Base-by-base conservation (phyloP, 1,140 invertebrate species). In the Drosophila tristis region DNA sequence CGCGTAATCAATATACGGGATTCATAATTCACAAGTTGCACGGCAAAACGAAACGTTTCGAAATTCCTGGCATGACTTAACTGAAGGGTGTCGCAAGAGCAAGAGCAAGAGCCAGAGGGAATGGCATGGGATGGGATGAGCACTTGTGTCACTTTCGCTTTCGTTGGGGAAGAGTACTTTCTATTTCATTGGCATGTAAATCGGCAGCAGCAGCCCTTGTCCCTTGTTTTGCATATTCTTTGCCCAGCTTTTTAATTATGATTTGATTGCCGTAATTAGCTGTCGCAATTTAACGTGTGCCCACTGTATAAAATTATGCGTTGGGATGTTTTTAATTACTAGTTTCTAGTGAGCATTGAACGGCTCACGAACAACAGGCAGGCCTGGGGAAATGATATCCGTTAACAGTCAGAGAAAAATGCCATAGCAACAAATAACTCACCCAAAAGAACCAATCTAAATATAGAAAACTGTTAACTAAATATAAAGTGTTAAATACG, bases 91-190 rank as follows among this genome's bases (percentile, higher is more conserved):
- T 39, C 4, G 15, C 31, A 23, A 35, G 51, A 13, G 44, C n/a
- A n/a, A n/a, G n/a, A n/a, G 15, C 31, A 23, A 35, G 51, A n/a
- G 44, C 47, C 25, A 43, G 15, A 11, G 35, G 35, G 45, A 50
- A 56, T 20, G 31, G 47, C 23, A 3, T 25, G 29, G 45, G 45
- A 9, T 1, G 44, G 29, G 13, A 8, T 20, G 56, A 43, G 43
- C 57, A 51, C 31, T 35, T 35, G 31, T 65, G 59, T 68, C 81
- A 90, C 86, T 90, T 90, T 90, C 86, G 78, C 65, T 90, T 90
- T 90, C 86, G 47, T 51, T 80, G 43, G 56, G 55, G 79, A 79
- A 86, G 81, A 79, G 48, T 60, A 81, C 86, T 90, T 90, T 90
- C 86, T 90, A 74, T 56, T 76, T 60, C 55, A 60, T 65, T 90